A percentile compares a stretch with the other conserved stretches of the same genome.
phyloP scores from a whole-genome alignment of 2,888 invertebrate genomes.

The Hypolimnas misippus region DNA sequence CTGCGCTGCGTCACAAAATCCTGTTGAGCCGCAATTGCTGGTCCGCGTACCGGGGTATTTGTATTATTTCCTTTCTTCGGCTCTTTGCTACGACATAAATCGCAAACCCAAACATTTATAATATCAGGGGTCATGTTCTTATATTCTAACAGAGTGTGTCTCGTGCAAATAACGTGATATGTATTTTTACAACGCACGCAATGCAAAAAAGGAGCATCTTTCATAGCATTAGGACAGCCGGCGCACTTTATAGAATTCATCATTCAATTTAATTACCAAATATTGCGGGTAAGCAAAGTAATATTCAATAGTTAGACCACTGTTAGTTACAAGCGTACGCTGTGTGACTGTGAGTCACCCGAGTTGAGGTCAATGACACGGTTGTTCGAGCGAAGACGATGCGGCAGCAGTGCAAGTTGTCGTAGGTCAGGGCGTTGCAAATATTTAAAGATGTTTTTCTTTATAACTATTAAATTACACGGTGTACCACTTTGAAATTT shows the following conservation, averaged over 20 bases:
- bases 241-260: not conserved
- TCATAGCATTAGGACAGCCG: too few species aligned
- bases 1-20: not conserved
- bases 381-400: constrained; percentile 2
- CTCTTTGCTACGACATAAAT: constrained; percentile 2
- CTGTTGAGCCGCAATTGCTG: not conserved
- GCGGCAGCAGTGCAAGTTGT: constrained; percentile 4
- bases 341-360: not conserved
- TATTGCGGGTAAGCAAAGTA: not conserved
- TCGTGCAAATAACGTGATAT: not conserved
- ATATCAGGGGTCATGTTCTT: too few species aligned
- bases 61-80: not conserved
- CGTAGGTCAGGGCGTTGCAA: not conserved
- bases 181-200: too few species aligned
- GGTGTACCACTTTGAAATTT: constrained; percentile 2
- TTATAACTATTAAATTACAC: not conserved
- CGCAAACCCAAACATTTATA: not conserved
- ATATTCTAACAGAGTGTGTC: not conserved
- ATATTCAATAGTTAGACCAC: not conserved
- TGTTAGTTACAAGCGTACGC: constrained; percentile 2
- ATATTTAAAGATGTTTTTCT: constrained; percentile 2
- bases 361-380: constrained; percentile 4
- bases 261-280: not conserved
- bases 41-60: not conserved
- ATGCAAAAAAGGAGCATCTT: too few species aligned